These are phyloP conservation scores for Nibea coibor DNA, from an alignment of 2,113 vertebrate genomes.

Conservation along the genomic window DNA sequence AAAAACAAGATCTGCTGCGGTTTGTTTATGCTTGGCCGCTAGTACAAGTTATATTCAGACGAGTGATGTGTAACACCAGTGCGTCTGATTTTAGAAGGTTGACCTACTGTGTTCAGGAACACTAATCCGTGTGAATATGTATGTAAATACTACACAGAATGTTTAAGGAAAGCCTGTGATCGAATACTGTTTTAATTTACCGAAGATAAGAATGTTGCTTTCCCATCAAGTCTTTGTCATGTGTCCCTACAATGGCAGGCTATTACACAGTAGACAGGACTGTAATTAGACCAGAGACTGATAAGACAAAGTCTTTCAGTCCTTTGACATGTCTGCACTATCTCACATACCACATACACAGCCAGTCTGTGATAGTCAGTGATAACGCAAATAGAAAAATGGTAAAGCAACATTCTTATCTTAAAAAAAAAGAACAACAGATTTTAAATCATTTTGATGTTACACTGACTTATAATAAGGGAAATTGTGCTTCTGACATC, in stretches of 20 bases:
- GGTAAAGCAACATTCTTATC: constrained; percentile 3
- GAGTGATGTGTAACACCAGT: neutral
- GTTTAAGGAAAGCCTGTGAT: constrained; percentile 11
- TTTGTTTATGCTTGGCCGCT: neutral
- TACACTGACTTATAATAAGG: too few relatives aligned
- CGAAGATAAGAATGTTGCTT: constrained; percentile 52
- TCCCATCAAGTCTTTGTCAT: constrained; percentile 34
- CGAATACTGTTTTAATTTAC: constrained; percentile 31
- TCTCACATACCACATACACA: constrained; percentile 36
- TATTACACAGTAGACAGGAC: constrained; percentile 66
- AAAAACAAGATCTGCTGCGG: neutral
- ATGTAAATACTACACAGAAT: constrained; percentile 11
- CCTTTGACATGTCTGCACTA: constrained; percentile 60
- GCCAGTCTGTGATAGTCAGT: constrained; percentile 55
- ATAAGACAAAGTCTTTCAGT: constrained; percentile 65
- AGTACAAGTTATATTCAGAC: neutral
- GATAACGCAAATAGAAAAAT: constrained; percentile 55
- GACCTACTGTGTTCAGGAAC: neutral
- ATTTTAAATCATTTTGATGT: too few relatives aligned
- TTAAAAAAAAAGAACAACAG: too few relatives aligned
- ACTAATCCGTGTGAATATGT: neutral
- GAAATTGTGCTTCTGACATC: too few relatives aligned
- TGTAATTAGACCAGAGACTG: constrained; percentile 65
- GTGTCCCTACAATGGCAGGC: constrained; percentile 60
- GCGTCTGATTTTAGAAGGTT: neutral